phyloP scores from a whole-genome alignment of 2,888 invertebrate species.

The Leptogaster cylindrica region DNA sequence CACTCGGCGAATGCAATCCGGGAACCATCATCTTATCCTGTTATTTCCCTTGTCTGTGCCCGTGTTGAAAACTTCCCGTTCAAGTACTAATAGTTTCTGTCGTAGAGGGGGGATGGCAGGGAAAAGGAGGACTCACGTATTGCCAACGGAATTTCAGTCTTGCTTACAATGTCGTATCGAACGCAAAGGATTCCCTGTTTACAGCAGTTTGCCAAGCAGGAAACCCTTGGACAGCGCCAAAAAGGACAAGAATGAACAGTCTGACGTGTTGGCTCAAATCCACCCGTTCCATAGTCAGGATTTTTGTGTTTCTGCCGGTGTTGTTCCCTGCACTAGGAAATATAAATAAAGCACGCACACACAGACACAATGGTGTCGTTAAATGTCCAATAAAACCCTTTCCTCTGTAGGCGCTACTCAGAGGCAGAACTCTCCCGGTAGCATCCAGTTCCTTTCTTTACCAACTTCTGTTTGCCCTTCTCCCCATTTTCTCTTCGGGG shows the following conservation, averaged over 20 bases:
- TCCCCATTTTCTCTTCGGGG: background rate
- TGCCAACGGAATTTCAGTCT: constrained; percentile 35
- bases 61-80: background rate
- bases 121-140: constrained; percentile 11
- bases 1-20: background rate
- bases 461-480: background rate
- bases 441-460: constrained; percentile 26
- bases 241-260: background rate
- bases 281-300: background rate
- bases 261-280: background rate
- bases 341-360: constrained; percentile 24
- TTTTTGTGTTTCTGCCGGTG: constrained; percentile 1
- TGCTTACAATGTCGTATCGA: constrained; percentile 2
- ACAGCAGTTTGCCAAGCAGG: background rate
- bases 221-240: background rate
- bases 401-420: background rate
- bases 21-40: background rate
- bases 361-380: constrained; percentile 6
- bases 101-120: too few relatives aligned
- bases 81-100: background rate
- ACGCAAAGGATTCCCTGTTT: constrained; percentile 16
- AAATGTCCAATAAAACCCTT: background rate
- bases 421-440: constrained; percentile 2
- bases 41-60: too few relatives aligned
- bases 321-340: background rate